These are phyloP conservation scores for Sphaerodactylus townsendi DNA, from an alignment of 2,113 vertebrate species.

Conservation along the genomic window DNA sequence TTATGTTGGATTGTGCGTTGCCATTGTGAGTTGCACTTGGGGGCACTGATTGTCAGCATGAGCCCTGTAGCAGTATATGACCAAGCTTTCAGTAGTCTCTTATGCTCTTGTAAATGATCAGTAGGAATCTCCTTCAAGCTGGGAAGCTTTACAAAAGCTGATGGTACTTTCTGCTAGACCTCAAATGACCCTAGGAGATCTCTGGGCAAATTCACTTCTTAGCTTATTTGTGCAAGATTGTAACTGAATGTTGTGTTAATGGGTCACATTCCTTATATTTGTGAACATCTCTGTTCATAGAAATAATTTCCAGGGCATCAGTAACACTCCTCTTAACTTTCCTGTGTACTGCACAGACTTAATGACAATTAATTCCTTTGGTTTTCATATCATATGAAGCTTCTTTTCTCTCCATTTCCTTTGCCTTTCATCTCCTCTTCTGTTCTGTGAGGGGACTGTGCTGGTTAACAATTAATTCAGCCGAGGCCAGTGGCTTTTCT, in stretches of 20 bases:
- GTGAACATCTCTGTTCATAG: no score
- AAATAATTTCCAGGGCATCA: not conserved
- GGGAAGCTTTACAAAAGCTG: not conserved
- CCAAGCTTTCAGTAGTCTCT: not conserved
- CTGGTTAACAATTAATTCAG: slow-evolving; percentile 2
- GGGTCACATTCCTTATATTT: not conserved
- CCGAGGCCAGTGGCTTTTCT: slow-evolving; percentile 5
- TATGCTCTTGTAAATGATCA: not conserved
- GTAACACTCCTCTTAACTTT: not conserved
- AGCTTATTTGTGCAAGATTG: not conserved
- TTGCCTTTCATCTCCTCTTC: not conserved
- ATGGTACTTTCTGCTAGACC: not conserved
- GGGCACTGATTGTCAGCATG: no score
- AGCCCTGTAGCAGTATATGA: not conserved
- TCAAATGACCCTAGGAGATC: not conserved
- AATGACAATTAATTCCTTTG: not conserved
- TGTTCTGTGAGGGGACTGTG: not conserved
- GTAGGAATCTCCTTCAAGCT: not conserved
- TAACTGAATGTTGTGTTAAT: not conserved
- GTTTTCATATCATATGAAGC: not conserved
- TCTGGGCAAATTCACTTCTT: no score
- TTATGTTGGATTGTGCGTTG: not conserved
- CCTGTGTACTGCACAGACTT: not conserved
- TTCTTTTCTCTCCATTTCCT: not conserved
- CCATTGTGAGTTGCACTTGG: not conserved